Evolutionary conservation across 2,797 vertebrate genomes (phyloP).

Genomic region (Anolis apletophallus): DNA sequence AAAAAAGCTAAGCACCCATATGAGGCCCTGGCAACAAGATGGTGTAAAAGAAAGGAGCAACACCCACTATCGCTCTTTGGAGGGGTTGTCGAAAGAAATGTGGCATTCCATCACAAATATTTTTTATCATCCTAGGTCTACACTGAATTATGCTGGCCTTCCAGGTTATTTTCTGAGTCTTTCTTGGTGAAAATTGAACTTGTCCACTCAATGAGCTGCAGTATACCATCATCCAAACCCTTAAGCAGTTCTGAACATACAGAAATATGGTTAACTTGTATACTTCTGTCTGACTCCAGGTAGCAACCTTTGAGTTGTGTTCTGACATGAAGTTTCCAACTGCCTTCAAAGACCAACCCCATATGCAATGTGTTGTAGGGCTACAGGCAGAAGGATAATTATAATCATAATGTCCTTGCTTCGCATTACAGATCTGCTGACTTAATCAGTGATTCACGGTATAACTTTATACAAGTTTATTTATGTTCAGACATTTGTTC

Average conservation of each 20-base stretch:
- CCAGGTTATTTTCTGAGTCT: neutral
- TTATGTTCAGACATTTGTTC: neutral
- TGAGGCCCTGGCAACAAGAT: neutral
- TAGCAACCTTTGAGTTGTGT: neutral
- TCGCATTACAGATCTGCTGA: neutral
- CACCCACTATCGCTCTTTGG: neutral
- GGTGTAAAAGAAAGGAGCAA: neutral
- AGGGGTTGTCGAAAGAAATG: neutral
- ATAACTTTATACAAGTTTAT: neutral
- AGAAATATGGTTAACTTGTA: neutral
- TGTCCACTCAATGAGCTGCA: neutral
- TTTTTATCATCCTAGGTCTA: neutral
- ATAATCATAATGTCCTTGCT: neutral
- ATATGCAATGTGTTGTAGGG: neutral
- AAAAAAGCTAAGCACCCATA: no score
- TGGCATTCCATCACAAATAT: neutral
- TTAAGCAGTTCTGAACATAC: neutral
- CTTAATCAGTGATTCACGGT: neutral
- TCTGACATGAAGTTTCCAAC: neutral
- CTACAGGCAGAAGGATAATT: neutral
- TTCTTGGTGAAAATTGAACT: neutral
- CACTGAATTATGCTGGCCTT: neutral
- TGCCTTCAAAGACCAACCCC: neutral
- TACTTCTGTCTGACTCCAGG: neutral
- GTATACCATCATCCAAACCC: neutral